Evolutionary conservation across 2,888 invertebrate genomes (phyloP).

Genomic region (Aphelenchoides bicaudatus): DNA sequence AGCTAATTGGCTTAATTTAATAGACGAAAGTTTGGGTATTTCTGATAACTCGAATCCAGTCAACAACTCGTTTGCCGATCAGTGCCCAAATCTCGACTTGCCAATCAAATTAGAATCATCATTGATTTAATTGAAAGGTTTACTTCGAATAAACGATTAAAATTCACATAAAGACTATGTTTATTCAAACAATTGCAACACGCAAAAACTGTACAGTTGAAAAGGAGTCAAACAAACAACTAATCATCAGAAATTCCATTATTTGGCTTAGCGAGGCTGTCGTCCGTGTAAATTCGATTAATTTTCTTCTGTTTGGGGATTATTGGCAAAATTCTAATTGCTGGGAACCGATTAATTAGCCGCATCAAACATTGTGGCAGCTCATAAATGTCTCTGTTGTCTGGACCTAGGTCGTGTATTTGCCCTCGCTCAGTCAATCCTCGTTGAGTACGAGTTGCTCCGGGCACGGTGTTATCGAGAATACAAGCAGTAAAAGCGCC

Average conservation of each 20-base stretch:
- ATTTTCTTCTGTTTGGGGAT: constrained; percentile 39
- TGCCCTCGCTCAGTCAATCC: constrained; percentile 50
- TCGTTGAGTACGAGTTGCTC: constrained; percentile 53
- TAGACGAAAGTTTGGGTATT: too few species aligned
- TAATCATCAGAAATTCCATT: background rate
- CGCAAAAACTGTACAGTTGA: background rate
- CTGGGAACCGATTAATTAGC: constrained; percentile 42
- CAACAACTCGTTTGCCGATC: too few species aligned
- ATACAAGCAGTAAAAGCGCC: constrained; percentile 57
- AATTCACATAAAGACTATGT: too few species aligned
- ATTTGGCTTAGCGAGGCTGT: too few species aligned
- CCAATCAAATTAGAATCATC: too few species aligned
- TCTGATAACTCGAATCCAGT: too few species aligned
- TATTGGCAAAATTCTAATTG: constrained; percentile 42
- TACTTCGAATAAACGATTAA: too few species aligned
- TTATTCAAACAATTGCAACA: background rate
- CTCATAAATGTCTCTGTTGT: constrained; percentile 43
- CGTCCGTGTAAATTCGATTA: background rate
- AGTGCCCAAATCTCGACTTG: too few species aligned
- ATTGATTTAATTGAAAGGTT: too few species aligned
- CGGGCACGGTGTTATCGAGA: constrained; percentile 55
- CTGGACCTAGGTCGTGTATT: constrained; percentile 40
- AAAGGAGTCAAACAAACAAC: background rate
- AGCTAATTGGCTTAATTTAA: too few species aligned
- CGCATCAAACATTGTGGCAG: constrained; percentile 42